Percentiles rank a stretch among this genome's conserved stretches.
These are phyloP conservation scores for Holocentrus rufus DNA, from an alignment of 2,797 vertebrate genomes.

Conservation along the genomic window DNA sequence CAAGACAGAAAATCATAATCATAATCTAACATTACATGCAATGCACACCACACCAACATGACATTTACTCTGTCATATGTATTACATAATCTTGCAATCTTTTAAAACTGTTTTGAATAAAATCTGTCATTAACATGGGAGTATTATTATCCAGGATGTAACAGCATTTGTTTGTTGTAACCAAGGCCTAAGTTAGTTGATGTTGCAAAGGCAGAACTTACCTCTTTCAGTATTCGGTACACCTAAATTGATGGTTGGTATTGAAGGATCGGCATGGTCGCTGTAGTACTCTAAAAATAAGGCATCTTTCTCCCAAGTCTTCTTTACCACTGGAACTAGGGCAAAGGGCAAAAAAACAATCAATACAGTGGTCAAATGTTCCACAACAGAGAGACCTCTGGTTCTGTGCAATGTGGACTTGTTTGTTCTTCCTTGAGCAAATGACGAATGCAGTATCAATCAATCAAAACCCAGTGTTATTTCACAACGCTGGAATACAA, in stretches of 20 bases:
- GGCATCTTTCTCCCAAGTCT: constrained; percentile 92
- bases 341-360: constrained; percentile 33
- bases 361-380: constrained; percentile 36
- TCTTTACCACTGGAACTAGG: constrained; percentile 95
- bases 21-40: not conserved
- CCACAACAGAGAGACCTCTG: constrained; percentile 31
- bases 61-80: too few relatives aligned
- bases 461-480: not conserved
- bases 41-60: too few relatives aligned
- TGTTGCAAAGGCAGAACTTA: constrained; percentile 65
- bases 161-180: constrained; percentile 7
- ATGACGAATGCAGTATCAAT: not conserved
- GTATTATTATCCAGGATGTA: constrained; percentile 19
- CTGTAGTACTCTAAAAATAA: constrained; percentile 92
- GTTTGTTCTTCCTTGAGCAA: constrained; percentile 2
- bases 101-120: not conserved
- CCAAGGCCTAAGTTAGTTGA: not conserved
- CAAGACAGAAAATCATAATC: not conserved
- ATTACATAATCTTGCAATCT: too few relatives aligned
- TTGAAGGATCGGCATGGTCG: constrained; percentile 87
- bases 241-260: constrained; percentile 92
- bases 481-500: constrained; percentile 14
- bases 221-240: constrained; percentile 96
- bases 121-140: not conserved
- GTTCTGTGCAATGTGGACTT: not conserved